Evolutionary conservation across 1,140 invertebrate species (phyloP).

Genomic region (Monomorium pharaonis): DNA sequence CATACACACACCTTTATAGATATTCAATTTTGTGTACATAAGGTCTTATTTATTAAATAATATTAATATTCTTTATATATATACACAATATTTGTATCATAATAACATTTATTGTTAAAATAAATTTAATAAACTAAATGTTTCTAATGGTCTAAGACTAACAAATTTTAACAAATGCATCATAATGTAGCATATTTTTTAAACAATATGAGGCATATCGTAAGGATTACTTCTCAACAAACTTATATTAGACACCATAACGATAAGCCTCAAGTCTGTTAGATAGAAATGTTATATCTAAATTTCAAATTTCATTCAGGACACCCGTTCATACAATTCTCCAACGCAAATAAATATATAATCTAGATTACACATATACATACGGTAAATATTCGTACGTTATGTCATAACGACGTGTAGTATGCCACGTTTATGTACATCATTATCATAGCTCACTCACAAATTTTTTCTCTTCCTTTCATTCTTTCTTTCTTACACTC

Average conservation of each 20-base stretch:
- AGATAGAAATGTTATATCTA: slow-evolving; percentile 52
- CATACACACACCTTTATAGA: background rate
- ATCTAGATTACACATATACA: slow-evolving; percentile 46
- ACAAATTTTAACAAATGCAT: background rate
- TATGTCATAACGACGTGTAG: slow-evolving; percentile 66
- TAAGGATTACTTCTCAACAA: slow-evolving; percentile 43
- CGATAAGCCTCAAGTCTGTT: slow-evolving; percentile 12
- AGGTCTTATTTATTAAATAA: background rate
- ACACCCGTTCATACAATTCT: slow-evolving; percentile 55
- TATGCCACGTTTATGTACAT: slow-evolving; percentile 74
- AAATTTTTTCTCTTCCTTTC: too few relatives aligned
- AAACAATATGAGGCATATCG: slow-evolving; percentile 37
- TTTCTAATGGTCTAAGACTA: background rate
- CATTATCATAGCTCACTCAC: slow-evolving; percentile 37
- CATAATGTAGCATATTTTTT: slow-evolving; percentile 64
- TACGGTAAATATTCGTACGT: background rate
- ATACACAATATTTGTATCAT: background rate
- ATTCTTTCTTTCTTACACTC: background rate
- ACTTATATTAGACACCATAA: background rate
- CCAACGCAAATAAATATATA: slow-evolving; percentile 77
- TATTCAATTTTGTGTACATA: background rate
- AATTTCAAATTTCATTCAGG: slow-evolving; percentile 53
- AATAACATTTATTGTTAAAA: background rate
- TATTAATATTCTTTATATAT: background rate
- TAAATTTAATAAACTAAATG: background rate